Percentiles rank a stretch among this genome's conserved stretches.
Conservation (phyloP, 2,888 invertebrate species). For the Tipula confusa region DNA sequence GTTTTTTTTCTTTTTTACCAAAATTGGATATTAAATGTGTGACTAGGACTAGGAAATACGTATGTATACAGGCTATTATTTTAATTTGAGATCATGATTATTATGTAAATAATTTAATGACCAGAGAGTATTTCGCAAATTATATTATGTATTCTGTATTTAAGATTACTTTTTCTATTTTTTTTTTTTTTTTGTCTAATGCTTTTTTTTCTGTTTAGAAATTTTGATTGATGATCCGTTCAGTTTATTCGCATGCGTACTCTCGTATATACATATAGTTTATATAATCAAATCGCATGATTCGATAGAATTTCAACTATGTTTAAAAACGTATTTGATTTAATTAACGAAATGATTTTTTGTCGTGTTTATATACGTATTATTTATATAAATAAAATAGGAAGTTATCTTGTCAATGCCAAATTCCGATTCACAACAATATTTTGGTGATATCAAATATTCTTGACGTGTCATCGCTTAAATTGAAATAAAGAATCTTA, state of each 20-base stretch:
- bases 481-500: neutral
- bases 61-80: neutral
- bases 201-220: neutral
- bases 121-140: neutral
- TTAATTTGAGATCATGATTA: neutral
- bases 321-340: neutral
- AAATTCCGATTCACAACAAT: neutral
- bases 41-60: neutral
- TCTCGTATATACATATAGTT: neutral
- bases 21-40: neutral
- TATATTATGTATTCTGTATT: neutral
- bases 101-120: conserved; percentile 7
- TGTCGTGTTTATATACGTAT: neutral
- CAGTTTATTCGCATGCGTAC: neutral
- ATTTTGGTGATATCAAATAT: neutral
- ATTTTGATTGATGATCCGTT: neutral
- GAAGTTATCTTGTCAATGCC: neutral
- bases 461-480: neutral
- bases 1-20: too few relatives aligned
- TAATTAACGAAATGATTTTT: neutral
- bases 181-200: neutral
- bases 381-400: too few relatives aligned
- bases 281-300: neutral
- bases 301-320: neutral
- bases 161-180: neutral